Evolutionary conservation across 1,140 invertebrate species (phyloP).

Genomic region (Tyrophagus putrescentiae): DNA sequence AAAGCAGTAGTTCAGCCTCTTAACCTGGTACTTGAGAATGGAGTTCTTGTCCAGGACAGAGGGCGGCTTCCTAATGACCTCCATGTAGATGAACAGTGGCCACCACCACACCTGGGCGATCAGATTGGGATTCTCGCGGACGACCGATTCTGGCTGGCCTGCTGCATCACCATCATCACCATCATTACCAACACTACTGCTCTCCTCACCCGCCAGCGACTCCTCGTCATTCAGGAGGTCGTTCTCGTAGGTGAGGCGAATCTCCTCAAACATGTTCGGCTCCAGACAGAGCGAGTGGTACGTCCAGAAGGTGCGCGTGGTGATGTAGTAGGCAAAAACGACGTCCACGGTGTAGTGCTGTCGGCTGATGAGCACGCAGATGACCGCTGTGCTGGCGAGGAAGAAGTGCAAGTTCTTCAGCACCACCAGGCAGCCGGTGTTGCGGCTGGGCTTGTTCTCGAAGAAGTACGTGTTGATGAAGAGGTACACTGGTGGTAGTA

Average conservation of each 20-base stretch:
- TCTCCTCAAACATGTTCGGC: neutral
- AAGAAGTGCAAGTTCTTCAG: slow-evolving; percentile 56
- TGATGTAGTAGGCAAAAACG: slow-evolving; percentile 73
- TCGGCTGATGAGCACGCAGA: slow-evolving; percentile 62
- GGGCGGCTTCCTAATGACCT: no score
- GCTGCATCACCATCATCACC: neutral
- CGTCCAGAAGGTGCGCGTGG: slow-evolving; percentile 73
- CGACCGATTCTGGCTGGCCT: no score
- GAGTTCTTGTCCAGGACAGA: no score
- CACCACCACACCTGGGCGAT: slow-evolving; percentile 68
- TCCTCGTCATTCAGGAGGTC: no score
- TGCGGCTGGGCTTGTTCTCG: neutral
- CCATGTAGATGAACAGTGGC: slow-evolving; percentile 61
- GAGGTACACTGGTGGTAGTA: neutral
- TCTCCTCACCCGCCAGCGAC: no score
- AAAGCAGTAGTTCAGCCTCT: no score
- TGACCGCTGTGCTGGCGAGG: slow-evolving; percentile 50
- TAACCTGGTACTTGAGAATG: no score
- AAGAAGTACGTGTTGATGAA: slow-evolving; percentile 18
- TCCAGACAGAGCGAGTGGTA: slow-evolving; percentile 48
- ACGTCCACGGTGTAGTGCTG: slow-evolving; percentile 85
- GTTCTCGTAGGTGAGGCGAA: neutral
- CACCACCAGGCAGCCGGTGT: slow-evolving; percentile 26
- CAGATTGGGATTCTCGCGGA: slow-evolving; percentile 38
- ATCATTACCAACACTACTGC: neutral